These are phyloP conservation scores for Podarcis siculus DNA, from an alignment of 2,797 vertebrate species.

Conservation along the genomic window DNA sequence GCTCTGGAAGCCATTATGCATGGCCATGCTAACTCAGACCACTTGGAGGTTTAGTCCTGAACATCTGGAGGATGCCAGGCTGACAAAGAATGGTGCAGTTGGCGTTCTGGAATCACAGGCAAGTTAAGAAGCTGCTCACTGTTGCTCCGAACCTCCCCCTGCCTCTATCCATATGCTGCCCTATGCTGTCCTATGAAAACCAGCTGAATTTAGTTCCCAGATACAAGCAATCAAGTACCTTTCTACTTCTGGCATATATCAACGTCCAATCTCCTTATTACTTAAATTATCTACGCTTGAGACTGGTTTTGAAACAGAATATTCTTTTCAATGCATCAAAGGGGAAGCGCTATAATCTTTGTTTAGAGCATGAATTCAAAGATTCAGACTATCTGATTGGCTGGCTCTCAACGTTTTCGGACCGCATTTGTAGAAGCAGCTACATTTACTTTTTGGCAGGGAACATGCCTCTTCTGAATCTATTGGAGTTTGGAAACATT, in stretches of 20 bases:
- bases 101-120: background rate
- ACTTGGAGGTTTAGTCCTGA: background rate
- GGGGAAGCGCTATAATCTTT: constrained; percentile 16
- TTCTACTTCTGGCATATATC: constrained; percentile 38
- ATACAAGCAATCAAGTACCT: constrained; percentile 12
- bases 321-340: constrained; percentile 29
- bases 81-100: background rate
- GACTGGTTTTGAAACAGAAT: constrained; percentile 28
- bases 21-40: background rate
- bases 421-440: constrained; percentile 42
- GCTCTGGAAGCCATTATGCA: background rate
- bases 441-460: constrained; percentile 10
- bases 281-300: constrained; percentile 1
- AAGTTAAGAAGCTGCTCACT: background rate
- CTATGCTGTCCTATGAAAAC: background rate
- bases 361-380: constrained; percentile 30
- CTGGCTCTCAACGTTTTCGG: constrained; percentile 7
- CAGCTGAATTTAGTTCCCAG: constrained; percentile 15
- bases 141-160: background rate
- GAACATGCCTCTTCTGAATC: constrained; percentile 12
- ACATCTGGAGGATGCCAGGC: no score
- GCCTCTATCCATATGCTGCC: background rate
- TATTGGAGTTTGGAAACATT: constrained; percentile 33
- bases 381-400: constrained; percentile 33
- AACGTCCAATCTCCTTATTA: constrained; percentile 19